Percentiles rank a stretch among this genome's conserved stretches.
These are phyloP conservation scores for Procambarus clarkii DNA, from an alignment of 1,140 invertebrate genomes.

Conservation along the genomic window DNA sequence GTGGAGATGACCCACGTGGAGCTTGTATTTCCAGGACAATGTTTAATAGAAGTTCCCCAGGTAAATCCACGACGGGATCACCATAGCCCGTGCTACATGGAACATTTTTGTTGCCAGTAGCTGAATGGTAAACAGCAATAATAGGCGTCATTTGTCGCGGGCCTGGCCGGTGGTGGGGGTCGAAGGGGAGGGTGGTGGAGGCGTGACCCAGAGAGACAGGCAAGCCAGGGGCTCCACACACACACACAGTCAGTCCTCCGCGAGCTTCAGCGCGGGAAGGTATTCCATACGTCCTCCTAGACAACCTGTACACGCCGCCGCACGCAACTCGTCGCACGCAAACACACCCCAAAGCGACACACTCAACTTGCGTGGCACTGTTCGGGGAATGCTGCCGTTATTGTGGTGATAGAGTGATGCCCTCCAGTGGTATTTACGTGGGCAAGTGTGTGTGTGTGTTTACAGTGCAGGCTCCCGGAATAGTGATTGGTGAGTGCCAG, in stretches of 20 bases:
- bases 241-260: neutral
- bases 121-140: too few species aligned
- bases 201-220: neutral
- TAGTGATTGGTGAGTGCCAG: neutral
- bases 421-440: neutral
- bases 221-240: neutral
- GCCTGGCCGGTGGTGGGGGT: neutral
- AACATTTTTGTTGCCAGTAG: too few species aligned
- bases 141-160: too few species aligned
- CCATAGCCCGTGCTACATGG: too few species aligned
- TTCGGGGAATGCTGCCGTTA: neutral
- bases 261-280: neutral
- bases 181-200: too few species aligned
- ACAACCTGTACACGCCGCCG: too few species aligned
- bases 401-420: neutral
- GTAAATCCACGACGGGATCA: too few species aligned
- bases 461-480: neutral
- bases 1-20: too few species aligned
- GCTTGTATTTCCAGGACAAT: too few species aligned
- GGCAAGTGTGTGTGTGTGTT: neutral
- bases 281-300: neutral
- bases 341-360: neutral
- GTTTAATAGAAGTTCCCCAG: too few species aligned
- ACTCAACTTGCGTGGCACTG: neutral
- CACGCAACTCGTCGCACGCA: neutral